Base-by-base conservation (phyloP, 2,113 vertebrate species). In the Natator depressus region DNA sequence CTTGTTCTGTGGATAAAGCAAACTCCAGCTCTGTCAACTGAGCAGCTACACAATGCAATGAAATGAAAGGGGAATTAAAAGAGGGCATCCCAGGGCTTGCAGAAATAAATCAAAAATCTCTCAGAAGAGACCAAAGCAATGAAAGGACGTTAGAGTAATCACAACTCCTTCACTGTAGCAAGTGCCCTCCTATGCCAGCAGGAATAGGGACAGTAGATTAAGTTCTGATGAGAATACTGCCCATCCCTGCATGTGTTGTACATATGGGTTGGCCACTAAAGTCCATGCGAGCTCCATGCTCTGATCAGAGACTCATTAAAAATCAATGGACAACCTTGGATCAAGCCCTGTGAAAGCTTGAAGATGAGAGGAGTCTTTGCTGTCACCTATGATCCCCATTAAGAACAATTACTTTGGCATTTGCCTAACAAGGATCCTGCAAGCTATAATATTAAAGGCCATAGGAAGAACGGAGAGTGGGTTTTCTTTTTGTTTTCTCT, bases 1-100 rank as follows among this genome's bases (percentile, higher is more conserved):
- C 88, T 79, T 88, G 94, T 54, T 94, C 95, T 92, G 89, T 85
- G 93, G 93, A 24, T 20, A 72, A 57, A 85, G 42, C 84, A 82
- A 20, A 53, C 82, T 93, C 86, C 57, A 1, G 4, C n/a, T 10
- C 72, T 86, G 65, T 46, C 19, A 46, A 89, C 51, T 25, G 89
- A 78, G 24, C 59, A 59, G 42, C 0, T 83, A 65, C 75, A 84
- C 25, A 13, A 24, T 90, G 59, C 81, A 93, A 72, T 49, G 49
- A 80, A 72, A 46, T 19, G 10, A 93, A 4, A 10, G 6, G 1
- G 3, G 27, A 0, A 47, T 91, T 27, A 53, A 53, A 16, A 54
- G 25, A 10, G 49, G 31, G 31, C 14, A 65, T 65, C 25, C 35
- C 62, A 42, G 50, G 24, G 17, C 29, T 24, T 80, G 72, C 13